These are phyloP conservation scores for Dipodomys ordii DNA, from an alignment of 2,113 vertebrate genomes.

Conservation along the genomic window DNA sequence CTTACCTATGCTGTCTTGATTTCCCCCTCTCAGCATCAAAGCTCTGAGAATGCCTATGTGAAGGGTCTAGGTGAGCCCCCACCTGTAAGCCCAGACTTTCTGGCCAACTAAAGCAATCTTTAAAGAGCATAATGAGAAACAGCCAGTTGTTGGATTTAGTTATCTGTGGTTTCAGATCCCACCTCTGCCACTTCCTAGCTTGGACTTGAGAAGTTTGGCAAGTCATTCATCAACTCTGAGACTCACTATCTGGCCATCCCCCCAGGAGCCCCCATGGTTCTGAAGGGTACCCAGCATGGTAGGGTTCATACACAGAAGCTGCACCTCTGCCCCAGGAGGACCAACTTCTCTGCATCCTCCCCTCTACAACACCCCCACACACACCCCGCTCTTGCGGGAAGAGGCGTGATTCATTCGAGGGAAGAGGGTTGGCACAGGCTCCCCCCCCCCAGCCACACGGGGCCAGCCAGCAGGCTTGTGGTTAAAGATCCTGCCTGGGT, in stretches of 20 bases:
- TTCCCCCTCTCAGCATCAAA: background rate
- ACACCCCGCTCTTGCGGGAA: constrained; percentile 76
- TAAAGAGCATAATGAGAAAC: background rate
- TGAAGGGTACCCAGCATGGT: background rate
- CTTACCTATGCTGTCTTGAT: background rate
- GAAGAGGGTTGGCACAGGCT: constrained; percentile 71
- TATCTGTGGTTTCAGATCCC: background rate
- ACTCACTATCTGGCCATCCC: background rate
- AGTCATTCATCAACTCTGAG: background rate
- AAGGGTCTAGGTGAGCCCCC: background rate
- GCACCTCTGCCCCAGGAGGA: constrained; percentile 39
- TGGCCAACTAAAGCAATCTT: background rate
- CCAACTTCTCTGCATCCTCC: constrained; percentile 77
- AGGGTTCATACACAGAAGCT: background rate
- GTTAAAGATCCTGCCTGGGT: constrained; percentile 81
- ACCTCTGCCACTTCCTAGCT: background rate
- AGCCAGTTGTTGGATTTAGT: background rate
- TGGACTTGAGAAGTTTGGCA: background rate
- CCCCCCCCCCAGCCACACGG: constrained; percentile 57
- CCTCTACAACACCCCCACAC: background rate
- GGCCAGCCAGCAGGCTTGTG: constrained; percentile 80
- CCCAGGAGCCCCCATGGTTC: background rate
- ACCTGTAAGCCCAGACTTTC: background rate
- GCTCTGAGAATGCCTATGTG: rapidly evolving
- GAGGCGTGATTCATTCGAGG: constrained; percentile 75